These are phyloP conservation scores for Ichneumoninae sp. DNA, from an alignment of 2,888 invertebrate species.

Conservation along the genomic window DNA sequence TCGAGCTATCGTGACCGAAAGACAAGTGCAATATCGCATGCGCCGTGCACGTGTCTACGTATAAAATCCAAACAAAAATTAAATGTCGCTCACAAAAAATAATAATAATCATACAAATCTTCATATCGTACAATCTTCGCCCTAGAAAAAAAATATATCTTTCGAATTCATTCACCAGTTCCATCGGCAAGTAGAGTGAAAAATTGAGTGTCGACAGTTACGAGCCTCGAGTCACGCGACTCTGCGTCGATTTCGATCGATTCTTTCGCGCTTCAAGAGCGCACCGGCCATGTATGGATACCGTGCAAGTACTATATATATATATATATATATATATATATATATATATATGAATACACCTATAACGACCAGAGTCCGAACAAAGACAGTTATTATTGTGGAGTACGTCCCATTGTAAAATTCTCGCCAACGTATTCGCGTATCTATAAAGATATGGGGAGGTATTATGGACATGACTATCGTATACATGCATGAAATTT, in stretches of 20 bases:
- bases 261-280: conserved; percentile 44
- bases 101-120: not conserved
- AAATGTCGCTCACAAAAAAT: not conserved
- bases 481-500: conserved; percentile 42
- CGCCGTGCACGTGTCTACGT: too few species aligned
- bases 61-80: too few species aligned
- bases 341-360: not conserved
- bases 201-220: conserved; percentile 10
- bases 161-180: not conserved
- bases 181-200: not conserved
- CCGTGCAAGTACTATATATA: not conserved
- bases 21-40: too few species aligned
- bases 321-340: conserved; percentile 6
- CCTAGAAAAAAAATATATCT: not conserved
- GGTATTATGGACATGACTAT: conserved; percentile 1
- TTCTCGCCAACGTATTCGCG: conserved; percentile 55
- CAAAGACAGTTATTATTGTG: conserved; percentile 81
- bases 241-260: conserved; percentile 24
- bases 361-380: conserved; percentile 68
- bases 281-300: not conserved
- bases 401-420: conserved; percentile 72
- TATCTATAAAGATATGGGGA: conserved; percentile 31
- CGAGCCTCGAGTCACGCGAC: not conserved
- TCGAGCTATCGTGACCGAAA: too few species aligned
- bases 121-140: not conserved